A percentile compares a stretch with the other conserved stretches of the same genome.
Conservation (phyloP, 2,797 vertebrate genomes). For the Clarias platycephalus region DNA sequence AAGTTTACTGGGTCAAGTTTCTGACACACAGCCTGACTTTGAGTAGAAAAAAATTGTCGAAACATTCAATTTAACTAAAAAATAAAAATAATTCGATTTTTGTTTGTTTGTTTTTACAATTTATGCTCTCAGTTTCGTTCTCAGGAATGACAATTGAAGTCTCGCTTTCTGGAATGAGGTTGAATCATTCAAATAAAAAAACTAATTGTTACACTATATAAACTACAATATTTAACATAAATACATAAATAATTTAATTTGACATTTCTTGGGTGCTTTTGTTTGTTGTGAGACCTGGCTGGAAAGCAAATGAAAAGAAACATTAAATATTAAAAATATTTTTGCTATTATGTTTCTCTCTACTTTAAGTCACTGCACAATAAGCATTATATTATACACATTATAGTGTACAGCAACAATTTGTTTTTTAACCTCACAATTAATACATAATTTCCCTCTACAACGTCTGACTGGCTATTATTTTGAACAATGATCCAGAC, state of each 20-base stretch:
- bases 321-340: background rate
- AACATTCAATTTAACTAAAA: background rate
- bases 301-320: background rate
- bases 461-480: background rate
- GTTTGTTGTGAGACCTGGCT: background rate
- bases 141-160: background rate
- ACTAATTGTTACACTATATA: background rate
- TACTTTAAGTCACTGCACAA: no score
- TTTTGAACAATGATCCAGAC: background rate
- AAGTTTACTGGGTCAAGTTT: background rate
- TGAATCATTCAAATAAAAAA: no score
- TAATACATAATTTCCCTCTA: background rate
- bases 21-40: background rate
- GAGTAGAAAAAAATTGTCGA: background rate
- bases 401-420: background rate
- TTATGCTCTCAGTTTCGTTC: background rate
- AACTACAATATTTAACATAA: background rate
- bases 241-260: background rate
- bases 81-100: no score
- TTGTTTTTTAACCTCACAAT: background rate
- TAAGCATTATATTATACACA: background rate
- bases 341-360: background rate
- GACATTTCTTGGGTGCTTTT: background rate
- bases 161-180: no score
- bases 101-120: background rate